These are phyloP conservation scores for Crocidura indochinensis DNA, from an alignment of 2,797 vertebrate species.

Conservation along the genomic window DNA sequence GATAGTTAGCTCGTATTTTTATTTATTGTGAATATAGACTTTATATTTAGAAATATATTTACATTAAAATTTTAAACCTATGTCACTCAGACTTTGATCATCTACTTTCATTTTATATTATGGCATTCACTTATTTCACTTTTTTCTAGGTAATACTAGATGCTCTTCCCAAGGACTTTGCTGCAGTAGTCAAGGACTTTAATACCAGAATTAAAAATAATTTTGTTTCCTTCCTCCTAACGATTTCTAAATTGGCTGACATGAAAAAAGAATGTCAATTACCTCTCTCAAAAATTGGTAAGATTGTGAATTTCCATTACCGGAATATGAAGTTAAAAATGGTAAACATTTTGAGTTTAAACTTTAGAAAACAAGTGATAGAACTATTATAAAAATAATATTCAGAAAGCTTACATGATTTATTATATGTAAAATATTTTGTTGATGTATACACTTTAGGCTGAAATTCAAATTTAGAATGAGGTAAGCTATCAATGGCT, in stretches of 20 bases:
- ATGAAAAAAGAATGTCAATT: constrained; percentile 84
- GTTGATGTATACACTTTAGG: neutral
- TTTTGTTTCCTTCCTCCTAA: constrained; percentile 86
- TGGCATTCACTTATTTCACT: neutral
- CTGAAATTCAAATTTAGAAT: neutral
- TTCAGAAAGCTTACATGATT: neutral
- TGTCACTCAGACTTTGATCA: neutral
- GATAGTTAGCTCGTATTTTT: too few species aligned
- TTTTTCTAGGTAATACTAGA: constrained; percentile 83
- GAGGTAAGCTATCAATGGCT: neutral
- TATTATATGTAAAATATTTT: neutral
- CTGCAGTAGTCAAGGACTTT: constrained; percentile 76
- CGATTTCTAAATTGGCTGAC: constrained; percentile 82
- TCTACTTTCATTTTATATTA: neutral
- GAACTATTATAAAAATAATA: neutral
- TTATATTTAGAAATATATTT: constrained; percentile 21
- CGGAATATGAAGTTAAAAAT: neutral
- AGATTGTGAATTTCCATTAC: neutral
- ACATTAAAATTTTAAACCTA: neutral
- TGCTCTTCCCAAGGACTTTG: constrained; percentile 84
- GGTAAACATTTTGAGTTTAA: neutral
- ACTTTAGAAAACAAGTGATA: neutral
- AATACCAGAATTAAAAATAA: constrained; percentile 79
- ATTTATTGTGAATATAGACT: neutral
- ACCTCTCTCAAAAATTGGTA: constrained; percentile 83